phyloP scores from a whole-genome alignment of 1,140 invertebrate species.

The Dendroctonus ponderosae region DNA sequence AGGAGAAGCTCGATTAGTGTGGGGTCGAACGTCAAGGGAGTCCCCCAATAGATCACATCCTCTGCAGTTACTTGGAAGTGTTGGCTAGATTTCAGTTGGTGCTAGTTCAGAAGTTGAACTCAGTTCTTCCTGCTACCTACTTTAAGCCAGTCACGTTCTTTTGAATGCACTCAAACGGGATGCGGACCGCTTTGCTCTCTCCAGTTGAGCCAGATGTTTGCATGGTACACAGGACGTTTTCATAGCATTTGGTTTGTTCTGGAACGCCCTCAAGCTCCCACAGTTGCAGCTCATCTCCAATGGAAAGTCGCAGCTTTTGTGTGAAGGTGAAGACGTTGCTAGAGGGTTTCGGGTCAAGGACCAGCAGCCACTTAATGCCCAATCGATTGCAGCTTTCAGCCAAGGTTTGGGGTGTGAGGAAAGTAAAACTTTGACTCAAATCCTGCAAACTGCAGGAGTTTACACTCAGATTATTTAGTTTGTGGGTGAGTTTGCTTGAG shows the following conservation, averaged over 20 bases:
- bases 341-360: not conserved
- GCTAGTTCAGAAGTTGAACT: not conserved
- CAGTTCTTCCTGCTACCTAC: constrained; percentile 34
- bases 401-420: constrained; percentile 20
- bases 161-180: constrained; percentile 61
- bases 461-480: not conserved
- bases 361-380: constrained; percentile 19
- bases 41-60: constrained; percentile 70
- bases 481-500: not conserved
- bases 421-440: constrained; percentile 30
- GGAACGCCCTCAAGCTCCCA: too few species aligned
- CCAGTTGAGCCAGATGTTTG: constrained; percentile 69
- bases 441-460: constrained; percentile 35
- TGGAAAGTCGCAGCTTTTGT: too few species aligned
- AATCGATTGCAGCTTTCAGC: constrained; percentile 6
- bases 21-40: constrained; percentile 80
- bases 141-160: constrained; percentile 63
- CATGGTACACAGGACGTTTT: constrained; percentile 59
- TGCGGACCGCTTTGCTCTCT: constrained; percentile 61
- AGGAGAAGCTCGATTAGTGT: constrained; percentile 75
- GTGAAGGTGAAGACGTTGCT: too few species aligned
- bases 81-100: constrained; percentile 43
- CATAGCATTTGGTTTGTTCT: constrained; percentile 19
- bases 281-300: too few species aligned
- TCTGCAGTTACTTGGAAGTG: constrained; percentile 53